phyloP scores from a whole-genome alignment of 1,140 invertebrate genomes.

The Riptortus pedestris region DNA sequence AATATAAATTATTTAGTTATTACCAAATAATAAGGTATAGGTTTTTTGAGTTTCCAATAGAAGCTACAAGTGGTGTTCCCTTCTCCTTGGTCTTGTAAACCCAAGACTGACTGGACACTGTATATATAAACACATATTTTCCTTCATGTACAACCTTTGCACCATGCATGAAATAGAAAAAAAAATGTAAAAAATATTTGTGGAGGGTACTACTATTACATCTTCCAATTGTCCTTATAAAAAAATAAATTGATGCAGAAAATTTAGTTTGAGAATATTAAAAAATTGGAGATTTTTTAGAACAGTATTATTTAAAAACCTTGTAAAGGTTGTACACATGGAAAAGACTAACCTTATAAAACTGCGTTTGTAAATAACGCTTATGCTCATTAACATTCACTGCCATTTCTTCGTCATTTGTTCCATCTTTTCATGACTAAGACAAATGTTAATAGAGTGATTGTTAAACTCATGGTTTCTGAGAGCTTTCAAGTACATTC shows the following conservation, averaged over 20 bases:
- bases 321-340: neutral
- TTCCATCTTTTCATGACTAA: neutral
- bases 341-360: neutral
- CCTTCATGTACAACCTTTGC: slow-evolving; percentile 3
- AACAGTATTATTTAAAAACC: neutral
- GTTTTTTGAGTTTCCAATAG: neutral
- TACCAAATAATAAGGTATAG: neutral
- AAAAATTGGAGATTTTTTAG: neutral
- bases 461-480: neutral
- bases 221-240: neutral
- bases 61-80: slow-evolving; percentile 9
- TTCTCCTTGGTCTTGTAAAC: slow-evolving; percentile 8
- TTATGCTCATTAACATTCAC: neutral
- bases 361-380: neutral
- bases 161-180: neutral
- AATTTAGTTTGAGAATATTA: neutral
- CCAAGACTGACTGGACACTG: slow-evolving; percentile 14
- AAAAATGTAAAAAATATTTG: neutral
- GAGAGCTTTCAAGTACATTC: too few species aligned
- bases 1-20: too few species aligned
- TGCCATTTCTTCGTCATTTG: neutral
- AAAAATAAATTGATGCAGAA: neutral
- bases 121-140: slow-evolving; percentile 12
- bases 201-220: neutral
- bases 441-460: neutral